Conservation (phyloP, 23 tunicate genomes). For the Halocynthia roretzi region DNA sequence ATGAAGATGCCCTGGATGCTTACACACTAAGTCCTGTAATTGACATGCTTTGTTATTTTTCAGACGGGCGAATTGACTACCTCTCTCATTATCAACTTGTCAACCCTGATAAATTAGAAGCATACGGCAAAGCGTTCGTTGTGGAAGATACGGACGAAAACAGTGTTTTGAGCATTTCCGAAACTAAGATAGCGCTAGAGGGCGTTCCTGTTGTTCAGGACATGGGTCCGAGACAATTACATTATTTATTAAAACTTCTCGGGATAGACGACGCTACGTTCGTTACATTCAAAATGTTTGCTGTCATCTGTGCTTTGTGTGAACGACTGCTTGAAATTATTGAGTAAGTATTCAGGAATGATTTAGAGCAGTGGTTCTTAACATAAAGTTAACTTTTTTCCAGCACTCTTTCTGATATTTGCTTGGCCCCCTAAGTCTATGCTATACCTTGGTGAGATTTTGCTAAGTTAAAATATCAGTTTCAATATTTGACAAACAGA, state of each 20-base stretch:
- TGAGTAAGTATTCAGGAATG: conserved; percentile 38
- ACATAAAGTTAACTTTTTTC: not conserved
- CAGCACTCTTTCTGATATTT: too few relatives aligned
- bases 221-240: conserved; percentile 18
- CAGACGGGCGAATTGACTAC: conserved; percentile 78
- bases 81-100: conserved; percentile 74
- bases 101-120: conserved; percentile 53
- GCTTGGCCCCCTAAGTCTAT: too few relatives aligned
- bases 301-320: conserved; percentile 65
- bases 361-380: not conserved
- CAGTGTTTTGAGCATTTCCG: conserved; percentile 43
- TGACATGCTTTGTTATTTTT: not conserved
- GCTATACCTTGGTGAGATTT: too few relatives aligned
- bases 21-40: not conserved
- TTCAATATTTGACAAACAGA: not conserved
- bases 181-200: conserved; percentile 66
- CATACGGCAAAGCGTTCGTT: conserved; percentile 78
- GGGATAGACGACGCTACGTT: conserved; percentile 76
- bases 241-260: conserved; percentile 32
- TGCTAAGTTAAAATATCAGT: not conserved
- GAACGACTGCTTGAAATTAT: conserved; percentile 57
- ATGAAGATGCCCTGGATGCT: not conserved
- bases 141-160: conserved; percentile 84
- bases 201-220: conserved; percentile 77
- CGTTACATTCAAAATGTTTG: conserved; percentile 91